Evolutionary conservation across 2,888 invertebrate species (phyloP).

Genomic region (Halictus ligatus): DNA sequence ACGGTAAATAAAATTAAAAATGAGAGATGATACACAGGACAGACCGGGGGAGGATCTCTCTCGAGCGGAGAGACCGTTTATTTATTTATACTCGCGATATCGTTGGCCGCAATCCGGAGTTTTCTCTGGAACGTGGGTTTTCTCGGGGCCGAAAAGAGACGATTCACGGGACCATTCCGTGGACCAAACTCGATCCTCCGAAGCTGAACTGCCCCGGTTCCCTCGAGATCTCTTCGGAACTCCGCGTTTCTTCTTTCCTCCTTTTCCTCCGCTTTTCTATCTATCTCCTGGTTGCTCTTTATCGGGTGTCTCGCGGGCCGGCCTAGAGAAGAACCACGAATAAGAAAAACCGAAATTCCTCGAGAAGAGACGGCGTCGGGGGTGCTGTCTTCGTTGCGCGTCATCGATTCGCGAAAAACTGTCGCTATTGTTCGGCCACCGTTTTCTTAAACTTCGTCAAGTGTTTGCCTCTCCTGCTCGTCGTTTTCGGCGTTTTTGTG

Average conservation of each 20-base stretch:
- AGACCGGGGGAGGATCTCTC: not conserved
- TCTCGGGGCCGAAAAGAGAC: slow-evolving; percentile 38
- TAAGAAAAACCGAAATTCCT: not conserved
- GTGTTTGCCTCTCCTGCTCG: not conserved
- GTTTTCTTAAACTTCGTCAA: not conserved
- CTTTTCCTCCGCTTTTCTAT: too few species aligned
- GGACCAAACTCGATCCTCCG: slow-evolving; percentile 17
- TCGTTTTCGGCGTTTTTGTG: not conserved
- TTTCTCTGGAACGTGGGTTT: slow-evolving; percentile 14
- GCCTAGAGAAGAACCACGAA: not conserved
- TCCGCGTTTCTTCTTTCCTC: not conserved
- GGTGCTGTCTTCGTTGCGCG: not conserved
- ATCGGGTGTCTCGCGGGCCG: not conserved
- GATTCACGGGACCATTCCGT: slow-evolving; percentile 27
- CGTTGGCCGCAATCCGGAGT: slow-evolving; percentile 56
- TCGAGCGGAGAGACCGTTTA: slow-evolving; percentile 36
- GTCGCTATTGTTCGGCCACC: not conserved
- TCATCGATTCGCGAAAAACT: slow-evolving; percentile 1
- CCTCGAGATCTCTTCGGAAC: slow-evolving; percentile 45
- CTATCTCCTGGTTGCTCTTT: not conserved
- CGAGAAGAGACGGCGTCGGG: not conserved
- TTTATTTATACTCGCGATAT: slow-evolving; percentile 63
- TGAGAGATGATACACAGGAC: slow-evolving; percentile 46
- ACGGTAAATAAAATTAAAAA: slow-evolving; percentile 70
- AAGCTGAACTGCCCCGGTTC: slow-evolving; percentile 17